Base-by-base conservation (phyloP, 2,888 invertebrate genomes). In the Brachypalpus laphriformis region DNA sequence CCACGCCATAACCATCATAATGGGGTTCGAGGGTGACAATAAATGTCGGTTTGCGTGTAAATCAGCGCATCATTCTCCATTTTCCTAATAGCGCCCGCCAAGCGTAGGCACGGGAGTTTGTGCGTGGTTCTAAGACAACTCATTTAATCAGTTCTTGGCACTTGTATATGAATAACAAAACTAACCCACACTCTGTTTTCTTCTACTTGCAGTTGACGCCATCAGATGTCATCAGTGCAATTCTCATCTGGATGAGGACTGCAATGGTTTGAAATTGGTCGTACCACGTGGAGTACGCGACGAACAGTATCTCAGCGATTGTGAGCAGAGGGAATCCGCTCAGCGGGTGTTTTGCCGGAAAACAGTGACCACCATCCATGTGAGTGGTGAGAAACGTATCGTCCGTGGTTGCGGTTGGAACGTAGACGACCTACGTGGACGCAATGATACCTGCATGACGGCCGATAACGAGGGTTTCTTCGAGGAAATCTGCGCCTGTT, bases 201-300 rank as follows among this genome's bases (percentile, higher is more conserved):
- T 66, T 87, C 59, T 25, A 34, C 56, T 89, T 91, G 5, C 90
- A 94, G 94, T 92, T 87, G 89, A 92, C 14, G 92, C 93, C 2
- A 93, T 95, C 86, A 93, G 93, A 56, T 97, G 97, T 89, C 96
- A 94, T 91, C 95, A 95, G 87, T 97, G 97, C 91, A 96, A 95
- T 90, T 96, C 96, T 42, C 93, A 92, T 63, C 93, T 94, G 89
- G 94, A 96, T 91, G 93, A 94, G 9, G 94, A 94, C 91, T 96
- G 96, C 89, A 91, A 92, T 25, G 93, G 93, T 83, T 93, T 95
- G 88, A 70, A 87, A 49, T 92, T 94, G 87, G 91, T 92, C 54
- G 93, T 94, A 77, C 93, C 93, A 2, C 93, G 89, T 11, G 89
- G 88, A 6, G 88, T 88, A 49, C 88, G 88, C 6, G 90, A 90